phyloP scores from a whole-genome alignment of 2,797 vertebrate genomes.

The Eutrigla gurnardus region DNA sequence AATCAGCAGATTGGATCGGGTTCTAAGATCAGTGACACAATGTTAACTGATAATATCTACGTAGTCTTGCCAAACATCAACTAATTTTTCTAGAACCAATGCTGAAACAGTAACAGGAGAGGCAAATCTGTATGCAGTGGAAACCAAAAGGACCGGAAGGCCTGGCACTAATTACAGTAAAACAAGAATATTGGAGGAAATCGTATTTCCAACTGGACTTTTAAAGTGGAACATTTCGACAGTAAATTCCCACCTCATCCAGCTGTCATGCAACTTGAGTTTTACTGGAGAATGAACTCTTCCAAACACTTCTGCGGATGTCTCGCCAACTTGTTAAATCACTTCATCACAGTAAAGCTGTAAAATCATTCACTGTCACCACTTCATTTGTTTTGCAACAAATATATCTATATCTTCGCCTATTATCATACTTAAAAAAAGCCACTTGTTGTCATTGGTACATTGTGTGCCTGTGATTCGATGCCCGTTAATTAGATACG shows the following conservation, averaged over 20 bases:
- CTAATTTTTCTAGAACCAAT: slow-evolving; percentile 1
- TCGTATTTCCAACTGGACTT: slow-evolving; percentile 20
- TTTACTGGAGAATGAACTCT: slow-evolving; percentile 25
- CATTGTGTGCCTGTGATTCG: slow-evolving; percentile 40
- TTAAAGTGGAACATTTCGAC: slow-evolving; percentile 15
- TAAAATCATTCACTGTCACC: background rate
- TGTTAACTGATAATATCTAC: slow-evolving; percentile 10
- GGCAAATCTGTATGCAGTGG: slow-evolving; percentile 2
- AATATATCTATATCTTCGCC: background rate
- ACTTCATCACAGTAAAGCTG: background rate
- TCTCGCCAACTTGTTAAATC: background rate
- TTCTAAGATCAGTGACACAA: background rate
- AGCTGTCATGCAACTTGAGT: slow-evolving; percentile 29
- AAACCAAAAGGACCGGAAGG: slow-evolving; percentile 23
- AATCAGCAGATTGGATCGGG: background rate
- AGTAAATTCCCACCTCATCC: slow-evolving; percentile 22
- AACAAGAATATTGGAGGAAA: slow-evolving; percentile 19
- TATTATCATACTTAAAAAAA: too few relatives aligned
- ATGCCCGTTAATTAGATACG: slow-evolving; percentile 69
- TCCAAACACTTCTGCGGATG: background rate
- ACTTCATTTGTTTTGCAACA: slow-evolving; percentile 4
- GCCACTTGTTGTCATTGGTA: slow-evolving; percentile 16
- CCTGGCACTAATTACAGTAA: slow-evolving; percentile 47
- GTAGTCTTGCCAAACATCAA: slow-evolving; percentile 10
- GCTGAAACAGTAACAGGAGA: background rate